Evolutionary conservation across 2,888 invertebrate genomes (phyloP), one percentile per base, ranked within the genome.

Genomic region (Rhagium mordax): DNA sequence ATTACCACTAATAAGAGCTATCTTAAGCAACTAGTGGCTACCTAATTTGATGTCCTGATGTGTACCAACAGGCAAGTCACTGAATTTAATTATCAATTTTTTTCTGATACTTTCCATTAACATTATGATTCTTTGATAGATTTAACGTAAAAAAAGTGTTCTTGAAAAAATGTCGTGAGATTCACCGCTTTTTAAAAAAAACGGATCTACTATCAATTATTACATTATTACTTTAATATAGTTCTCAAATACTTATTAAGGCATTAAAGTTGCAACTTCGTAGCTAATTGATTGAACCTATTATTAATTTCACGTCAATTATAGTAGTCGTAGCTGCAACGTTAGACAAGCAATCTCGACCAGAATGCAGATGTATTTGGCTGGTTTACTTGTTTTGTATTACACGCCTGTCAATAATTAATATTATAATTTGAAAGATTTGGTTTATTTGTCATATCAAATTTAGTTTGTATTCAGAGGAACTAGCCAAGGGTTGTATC

Each of bases 321-420:
- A 51, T 51, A 51, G 20, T 10, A 18, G 8, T 51, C 18, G 18
- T 51, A n/a, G n/a, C 24, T 55, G 20, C 51, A 55, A 55, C 55
- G 24, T 55, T 55, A 55, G 55, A 55, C 55, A 55, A 21, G 55
- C 55, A 24, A 20, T 55, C 55, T 55, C 55, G 24, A n/a, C 18
- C 29, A 59, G 33, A 33, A 7, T 29, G 59, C 59, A 59, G 33
- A 8, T 59, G 59, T 16, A 6, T n/a, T 29, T 59, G 29, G 18
- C 33, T 16, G n/a, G n/a, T n/a, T 41, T 59, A 27, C 29, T 16
- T 27, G 33, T 33, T 59, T 59, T 59, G 18, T 7, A 59, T 29
- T 24, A 24, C 15, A 59, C 15, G 16, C 33, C 29, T 59, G 59
- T 59, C 59, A 59, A 59, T 59, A 29, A 59, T 29, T 33, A 33